Conservation (phyloP, 2,888 invertebrate species). For the Miltochrista miniata region DNA sequence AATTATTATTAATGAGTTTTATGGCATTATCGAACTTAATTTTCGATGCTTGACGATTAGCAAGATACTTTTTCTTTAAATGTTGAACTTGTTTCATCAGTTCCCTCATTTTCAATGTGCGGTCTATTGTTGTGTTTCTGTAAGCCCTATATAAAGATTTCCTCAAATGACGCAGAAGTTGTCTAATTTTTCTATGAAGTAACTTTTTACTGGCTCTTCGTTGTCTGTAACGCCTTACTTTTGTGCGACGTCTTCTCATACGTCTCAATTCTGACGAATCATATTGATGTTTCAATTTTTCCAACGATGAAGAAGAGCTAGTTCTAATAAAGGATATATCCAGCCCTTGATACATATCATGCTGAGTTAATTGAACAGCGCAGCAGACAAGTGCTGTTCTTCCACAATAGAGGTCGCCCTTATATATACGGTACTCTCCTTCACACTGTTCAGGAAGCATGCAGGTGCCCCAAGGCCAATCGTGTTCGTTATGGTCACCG, state of each 20-base stretch:
- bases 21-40: not conserved
- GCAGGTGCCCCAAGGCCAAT: constrained; percentile 1
- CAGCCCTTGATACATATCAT: constrained; percentile 1
- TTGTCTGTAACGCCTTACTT: not conserved
- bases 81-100: not conserved
- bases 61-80: not conserved
- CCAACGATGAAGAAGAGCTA: not conserved
- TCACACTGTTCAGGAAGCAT: not conserved
- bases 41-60: not conserved
- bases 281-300: not conserved
- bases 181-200: not conserved
- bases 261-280: not conserved
- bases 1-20: not conserved
- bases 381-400: not conserved
- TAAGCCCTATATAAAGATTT: not conserved
- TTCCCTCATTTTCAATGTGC: not conserved
- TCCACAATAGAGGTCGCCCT: not conserved
- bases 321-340: not conserved
- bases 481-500: constrained; percentile 1
- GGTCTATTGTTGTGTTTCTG: not conserved
- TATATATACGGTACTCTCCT: constrained; percentile 2
- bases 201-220: not conserved
- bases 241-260: not conserved
- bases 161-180: not conserved
- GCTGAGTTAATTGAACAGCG: not conserved